Evolutionary conservation across 23 tunicate genomes (phyloP).

Genomic region (Oikopleura vanhoeffeni): DNA sequence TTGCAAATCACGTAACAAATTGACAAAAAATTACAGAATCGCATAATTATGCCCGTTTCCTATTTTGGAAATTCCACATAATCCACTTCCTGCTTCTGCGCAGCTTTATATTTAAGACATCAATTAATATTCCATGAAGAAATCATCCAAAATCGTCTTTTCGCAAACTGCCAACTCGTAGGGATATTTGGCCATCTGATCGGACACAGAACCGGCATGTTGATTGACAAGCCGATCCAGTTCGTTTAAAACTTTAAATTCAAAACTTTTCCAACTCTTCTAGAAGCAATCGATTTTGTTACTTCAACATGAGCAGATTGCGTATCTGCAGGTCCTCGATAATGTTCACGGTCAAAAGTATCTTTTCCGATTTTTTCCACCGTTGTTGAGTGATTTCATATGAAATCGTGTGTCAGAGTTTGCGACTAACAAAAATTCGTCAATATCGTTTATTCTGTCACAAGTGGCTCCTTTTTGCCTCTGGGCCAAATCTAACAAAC

Average conservation of each 20-base stretch:
- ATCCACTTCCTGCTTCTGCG: slow-evolving; percentile 43
- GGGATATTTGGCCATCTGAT: slow-evolving; percentile 18
- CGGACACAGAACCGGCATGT: slow-evolving; percentile 54
- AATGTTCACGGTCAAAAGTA: slow-evolving; percentile 31
- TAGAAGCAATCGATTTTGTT: slow-evolving; percentile 37
- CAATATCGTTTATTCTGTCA: slow-evolving; percentile 55
- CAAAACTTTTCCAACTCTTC: slow-evolving; percentile 79
- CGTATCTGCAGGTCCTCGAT: slow-evolving; percentile 31
- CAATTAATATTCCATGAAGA: background rate
- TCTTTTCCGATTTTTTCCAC: slow-evolving; percentile 69
- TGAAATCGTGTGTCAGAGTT: slow-evolving; percentile 38
- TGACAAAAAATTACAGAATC: too few relatives aligned
- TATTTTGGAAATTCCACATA: slow-evolving; percentile 66
- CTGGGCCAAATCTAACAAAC: slow-evolving; percentile 51
- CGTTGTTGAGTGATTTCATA: slow-evolving; percentile 51
- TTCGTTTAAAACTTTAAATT: slow-evolving; percentile 58
- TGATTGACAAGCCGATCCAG: slow-evolving; percentile 55
- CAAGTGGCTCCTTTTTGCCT: slow-evolving; percentile 51
- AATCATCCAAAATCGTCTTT: background rate
- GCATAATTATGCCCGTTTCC: too few relatives aligned
- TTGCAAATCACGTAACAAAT: too few relatives aligned
- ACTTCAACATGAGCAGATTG: slow-evolving; percentile 56
- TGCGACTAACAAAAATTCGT: slow-evolving; percentile 68
- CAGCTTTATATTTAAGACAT: background rate
- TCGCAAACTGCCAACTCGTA: background rate